Evolutionary conservation across 2,113 vertebrate genomes (phyloP).

Genomic region (Puffinus mauretanicus): DNA sequence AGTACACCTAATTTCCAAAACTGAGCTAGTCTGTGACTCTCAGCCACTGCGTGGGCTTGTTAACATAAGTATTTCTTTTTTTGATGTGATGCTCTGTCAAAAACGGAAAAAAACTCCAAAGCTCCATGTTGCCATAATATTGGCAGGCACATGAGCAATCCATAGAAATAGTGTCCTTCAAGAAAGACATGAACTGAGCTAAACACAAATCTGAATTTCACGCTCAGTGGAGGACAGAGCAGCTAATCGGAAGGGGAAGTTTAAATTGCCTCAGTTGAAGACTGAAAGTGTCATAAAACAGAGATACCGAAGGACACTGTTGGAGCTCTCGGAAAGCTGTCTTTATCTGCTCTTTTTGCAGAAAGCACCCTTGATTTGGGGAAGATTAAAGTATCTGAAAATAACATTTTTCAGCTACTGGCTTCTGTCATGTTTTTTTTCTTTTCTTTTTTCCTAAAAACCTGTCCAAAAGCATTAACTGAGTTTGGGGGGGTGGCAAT

Average conservation of each 20-base stretch:
- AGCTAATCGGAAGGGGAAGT: background rate
- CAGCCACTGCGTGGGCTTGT: background rate
- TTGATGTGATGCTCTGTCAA: background rate
- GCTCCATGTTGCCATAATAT: background rate
- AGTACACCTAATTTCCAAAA: background rate
- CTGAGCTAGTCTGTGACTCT: background rate
- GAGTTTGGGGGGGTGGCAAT: background rate
- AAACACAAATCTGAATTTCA: background rate
- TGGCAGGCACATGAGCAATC: background rate
- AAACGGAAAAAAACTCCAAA: background rate
- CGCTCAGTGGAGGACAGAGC: background rate
- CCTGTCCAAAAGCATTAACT: background rate
- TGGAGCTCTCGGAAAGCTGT: background rate
- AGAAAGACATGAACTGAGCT: background rate
- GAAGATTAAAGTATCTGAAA: background rate
- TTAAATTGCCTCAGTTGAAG: background rate
- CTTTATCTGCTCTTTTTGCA: background rate
- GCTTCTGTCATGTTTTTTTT: background rate
- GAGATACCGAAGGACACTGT: rapidly evolving
- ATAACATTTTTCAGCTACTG: background rate
- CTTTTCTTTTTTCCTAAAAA: background rate
- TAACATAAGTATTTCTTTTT: background rate
- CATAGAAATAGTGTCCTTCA: background rate
- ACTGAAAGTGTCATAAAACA: background rate
- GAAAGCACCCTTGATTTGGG: background rate